Percentiles rank a stretch among this genome's conserved stretches.
Evolutionary conservation across 2,113 vertebrate genomes (phyloP).

Genomic region (Phylloscopus trochilus): DNA sequence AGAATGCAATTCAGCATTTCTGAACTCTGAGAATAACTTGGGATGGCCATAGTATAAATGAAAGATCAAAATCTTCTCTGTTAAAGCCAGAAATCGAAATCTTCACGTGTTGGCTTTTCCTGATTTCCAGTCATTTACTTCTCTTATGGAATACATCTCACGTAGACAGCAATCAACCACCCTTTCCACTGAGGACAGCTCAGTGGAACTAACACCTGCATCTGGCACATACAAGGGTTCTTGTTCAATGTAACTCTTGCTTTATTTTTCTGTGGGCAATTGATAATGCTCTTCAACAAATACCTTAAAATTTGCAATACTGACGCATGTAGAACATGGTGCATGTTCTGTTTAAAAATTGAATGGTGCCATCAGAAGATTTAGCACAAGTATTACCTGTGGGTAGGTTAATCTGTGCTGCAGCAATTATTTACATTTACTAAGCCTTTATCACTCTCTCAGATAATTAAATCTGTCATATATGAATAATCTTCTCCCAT

Average conservation of each 20-base stretch:
- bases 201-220: constrained; percentile 15
- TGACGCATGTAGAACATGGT: not conserved
- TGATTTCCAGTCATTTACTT: constrained; percentile 42
- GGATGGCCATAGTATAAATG: constrained; percentile 44
- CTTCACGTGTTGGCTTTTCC: not conserved
- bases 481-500: not conserved
- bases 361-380: not conserved
- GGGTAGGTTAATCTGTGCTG: not conserved
- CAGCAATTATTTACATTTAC: constrained; percentile 14
- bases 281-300: constrained; percentile 41
- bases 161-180: constrained; percentile 20
- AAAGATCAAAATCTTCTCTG: constrained; percentile 58
- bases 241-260: not conserved
- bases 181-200: constrained; percentile 29
- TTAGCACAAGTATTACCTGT: not conserved
- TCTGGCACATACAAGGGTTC: not conserved
- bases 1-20: not conserved
- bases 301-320: constrained; percentile 38
- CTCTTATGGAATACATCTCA: constrained; percentile 6
- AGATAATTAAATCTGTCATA: not conserved
- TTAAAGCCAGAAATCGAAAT: constrained; percentile 46
- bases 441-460: not conserved
- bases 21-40: constrained; percentile 45
- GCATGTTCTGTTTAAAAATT: constrained; percentile 23
- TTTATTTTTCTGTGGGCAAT: not conserved